A percentile compares a stretch with the other conserved stretches of the same genome.
These are phyloP conservation scores for Pocillopora grandis DNA, from an alignment of 92 coral and sea anemone genomes.

Conservation along the genomic window DNA sequence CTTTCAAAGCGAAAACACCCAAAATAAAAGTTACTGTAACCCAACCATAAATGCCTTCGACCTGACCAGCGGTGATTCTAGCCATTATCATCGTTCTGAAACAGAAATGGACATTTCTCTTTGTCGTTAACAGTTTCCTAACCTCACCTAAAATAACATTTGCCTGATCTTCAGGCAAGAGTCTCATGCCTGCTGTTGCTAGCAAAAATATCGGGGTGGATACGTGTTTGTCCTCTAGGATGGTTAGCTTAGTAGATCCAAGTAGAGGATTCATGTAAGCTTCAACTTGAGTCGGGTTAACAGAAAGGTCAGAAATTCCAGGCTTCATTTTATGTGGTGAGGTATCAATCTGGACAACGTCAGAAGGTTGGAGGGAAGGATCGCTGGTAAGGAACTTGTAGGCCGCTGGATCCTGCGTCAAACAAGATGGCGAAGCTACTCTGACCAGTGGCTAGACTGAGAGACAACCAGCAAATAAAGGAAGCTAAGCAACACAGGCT, in stretches of 20 bases:
- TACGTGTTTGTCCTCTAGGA: slow-evolving; percentile 50
- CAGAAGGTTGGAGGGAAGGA: slow-evolving; percentile 32
- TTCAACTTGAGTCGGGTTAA: slow-evolving; percentile 27
- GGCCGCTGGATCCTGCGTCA: slow-evolving; percentile 69
- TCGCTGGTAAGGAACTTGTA: slow-evolving; percentile 18
- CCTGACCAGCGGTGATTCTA: slow-evolving; percentile 42
- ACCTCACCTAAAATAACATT: slow-evolving; percentile 44
- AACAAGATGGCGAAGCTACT: slow-evolving; percentile 56
- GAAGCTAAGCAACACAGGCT: not conserved
- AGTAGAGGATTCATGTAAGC: slow-evolving; percentile 52
- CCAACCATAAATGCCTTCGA: slow-evolving; percentile 56
- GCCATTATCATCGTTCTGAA: slow-evolving; percentile 28
- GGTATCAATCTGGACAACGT: slow-evolving; percentile 20
- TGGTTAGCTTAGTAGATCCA: slow-evolving; percentile 45
- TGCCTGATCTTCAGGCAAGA: slow-evolving; percentile 11
- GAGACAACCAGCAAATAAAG: not conserved
- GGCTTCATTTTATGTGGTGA: slow-evolving; percentile 30
- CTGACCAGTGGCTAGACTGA: not conserved
- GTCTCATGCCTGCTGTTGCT: slow-evolving; percentile 72
- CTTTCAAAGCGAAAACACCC: slow-evolving; percentile 21
- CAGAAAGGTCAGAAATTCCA: slow-evolving; percentile 43
- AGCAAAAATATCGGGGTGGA: slow-evolving; percentile 43
- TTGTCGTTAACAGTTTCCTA: slow-evolving; percentile 35
- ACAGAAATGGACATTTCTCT: slow-evolving; percentile 46
- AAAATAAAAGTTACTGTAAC: slow-evolving; percentile 55